Base-by-base conservation (phyloP, 2,888 invertebrate genomes). In the Diarsia mendica region DNA sequence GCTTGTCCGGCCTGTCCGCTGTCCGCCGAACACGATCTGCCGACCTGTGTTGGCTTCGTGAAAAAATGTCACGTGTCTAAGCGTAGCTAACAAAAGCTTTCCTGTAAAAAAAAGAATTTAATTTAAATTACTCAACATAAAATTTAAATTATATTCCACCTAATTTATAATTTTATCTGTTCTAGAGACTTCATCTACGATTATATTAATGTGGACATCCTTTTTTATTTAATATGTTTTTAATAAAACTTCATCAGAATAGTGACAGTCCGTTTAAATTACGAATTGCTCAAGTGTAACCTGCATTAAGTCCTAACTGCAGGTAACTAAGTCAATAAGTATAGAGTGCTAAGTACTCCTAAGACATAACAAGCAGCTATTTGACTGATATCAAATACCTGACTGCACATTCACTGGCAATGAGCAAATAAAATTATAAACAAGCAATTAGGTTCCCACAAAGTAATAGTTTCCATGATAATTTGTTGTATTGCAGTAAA, bases 1-100 rank as follows among this genome's bases (percentile, higher is more conserved):
- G 77, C 85, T 86, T 87, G 86, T 89, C 88, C 86, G 80, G 78
- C 71, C 79, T 84, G 86, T 86, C 86, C 81, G 79, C 80, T 79
- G 80, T 77, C 77, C 80, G 64, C 63, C 75, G 84, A 89, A 87
- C 86, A 85, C 85, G 80, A 82, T 81, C 83, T 69, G 80, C 82
- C 79, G 77, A 84, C 82, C 85, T 77, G 85, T 71, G 88, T 73
- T 75, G 65, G 75, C 77, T 79, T 79, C 79, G 78, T 76, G 76
- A 88, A 87, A 88, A 86, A 85, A 86, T 77, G 75, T 79, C 82
- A 82, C 78, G 84, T 79, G 77, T 67, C 77, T 77, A 76, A 72
- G 72, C 58, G 63, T 63, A 61, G 60, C 71, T 67, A 63, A 67
- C 49, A 79, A 61, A 64, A 69, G 51, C 53, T 60, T 49, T 60